Evolutionary conservation across 2,888 invertebrate species (phyloP).

Genomic region (Stomorhina lunata): DNA sequence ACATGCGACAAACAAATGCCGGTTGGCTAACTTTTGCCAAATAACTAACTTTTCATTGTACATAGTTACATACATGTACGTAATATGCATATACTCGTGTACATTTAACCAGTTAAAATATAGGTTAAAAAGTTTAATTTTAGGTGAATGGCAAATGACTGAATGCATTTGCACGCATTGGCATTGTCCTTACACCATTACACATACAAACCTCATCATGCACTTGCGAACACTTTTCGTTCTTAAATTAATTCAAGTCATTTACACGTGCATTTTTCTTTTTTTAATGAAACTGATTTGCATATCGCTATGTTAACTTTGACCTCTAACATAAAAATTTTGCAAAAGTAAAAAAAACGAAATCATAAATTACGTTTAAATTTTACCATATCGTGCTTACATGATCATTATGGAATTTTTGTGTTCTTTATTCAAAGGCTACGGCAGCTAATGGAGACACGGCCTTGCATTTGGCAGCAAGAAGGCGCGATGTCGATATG

Average conservation of each 20-base stretch:
- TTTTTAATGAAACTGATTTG: constrained; percentile 45
- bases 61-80: neutral
- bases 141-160: constrained; percentile 47
- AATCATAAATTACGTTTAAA: constrained; percentile 28
- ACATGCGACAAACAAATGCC: constrained; percentile 17
- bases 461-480: constrained; percentile 96
- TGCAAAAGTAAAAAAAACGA: constrained; percentile 9
- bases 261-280: constrained; percentile 36
- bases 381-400: constrained; percentile 28
- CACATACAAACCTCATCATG: constrained; percentile 11
- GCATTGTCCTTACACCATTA: constrained; percentile 33
- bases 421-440: constrained; percentile 80
- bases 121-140: constrained; percentile 54
- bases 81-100: neutral
- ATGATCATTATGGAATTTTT: constrained; percentile 18
- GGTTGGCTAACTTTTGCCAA: constrained; percentile 44
- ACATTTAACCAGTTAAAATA: constrained; percentile 29
- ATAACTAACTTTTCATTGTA: constrained; percentile 3
- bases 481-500: constrained; percentile 95
- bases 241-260: constrained; percentile 46
- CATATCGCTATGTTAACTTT: constrained; percentile 58
- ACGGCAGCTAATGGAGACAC: constrained; percentile 94
- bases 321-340: constrained; percentile 60
- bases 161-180: constrained; percentile 51
- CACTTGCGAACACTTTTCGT: constrained; percentile 41